These are phyloP conservation scores for Rhabdophis nuchalis DNA, from an alignment of 2,797 vertebrate species.

Conservation along the genomic window DNA sequence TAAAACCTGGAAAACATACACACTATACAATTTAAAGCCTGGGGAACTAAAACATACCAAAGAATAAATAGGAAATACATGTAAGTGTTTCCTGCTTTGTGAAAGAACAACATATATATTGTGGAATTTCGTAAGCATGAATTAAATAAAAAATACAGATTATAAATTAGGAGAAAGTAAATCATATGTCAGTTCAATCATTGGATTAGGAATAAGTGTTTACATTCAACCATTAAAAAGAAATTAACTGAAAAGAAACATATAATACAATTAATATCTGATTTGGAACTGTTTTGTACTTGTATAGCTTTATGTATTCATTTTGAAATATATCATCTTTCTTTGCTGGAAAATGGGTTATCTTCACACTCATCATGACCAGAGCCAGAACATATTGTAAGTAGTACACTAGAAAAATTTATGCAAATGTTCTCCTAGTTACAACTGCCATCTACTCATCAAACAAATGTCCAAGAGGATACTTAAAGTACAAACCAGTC, in stretches of 20 bases:
- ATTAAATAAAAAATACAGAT: neutral
- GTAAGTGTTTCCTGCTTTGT: neutral
- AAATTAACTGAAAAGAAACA: neutral
- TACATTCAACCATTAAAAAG: neutral
- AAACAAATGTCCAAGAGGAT: neutral
- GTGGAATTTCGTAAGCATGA: neutral
- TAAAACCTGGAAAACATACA: constrained; percentile 18
- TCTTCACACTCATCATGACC: neutral
- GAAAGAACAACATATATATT: neutral
- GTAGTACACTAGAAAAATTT: neutral
- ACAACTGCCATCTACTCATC: neutral
- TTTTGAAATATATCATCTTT: neutral
- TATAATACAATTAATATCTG: neutral
- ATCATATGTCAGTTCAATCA: neutral
- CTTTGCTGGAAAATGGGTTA: neutral
- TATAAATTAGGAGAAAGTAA: neutral
- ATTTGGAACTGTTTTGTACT: neutral
- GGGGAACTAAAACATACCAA: constrained; percentile 43
- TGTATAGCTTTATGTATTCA: neutral
- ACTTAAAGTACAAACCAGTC: neutral
- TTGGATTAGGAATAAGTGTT: neutral
- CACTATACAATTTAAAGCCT: constrained; percentile 41
- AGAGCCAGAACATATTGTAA: neutral
- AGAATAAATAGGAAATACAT: constrained; percentile 9
- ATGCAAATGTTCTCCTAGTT: neutral